A percentile compares a stretch with the other conserved stretches of the same genome.
phyloP scores from a whole-genome alignment of 2,888 invertebrate genomes.

The Andrena chrysosceles region DNA sequence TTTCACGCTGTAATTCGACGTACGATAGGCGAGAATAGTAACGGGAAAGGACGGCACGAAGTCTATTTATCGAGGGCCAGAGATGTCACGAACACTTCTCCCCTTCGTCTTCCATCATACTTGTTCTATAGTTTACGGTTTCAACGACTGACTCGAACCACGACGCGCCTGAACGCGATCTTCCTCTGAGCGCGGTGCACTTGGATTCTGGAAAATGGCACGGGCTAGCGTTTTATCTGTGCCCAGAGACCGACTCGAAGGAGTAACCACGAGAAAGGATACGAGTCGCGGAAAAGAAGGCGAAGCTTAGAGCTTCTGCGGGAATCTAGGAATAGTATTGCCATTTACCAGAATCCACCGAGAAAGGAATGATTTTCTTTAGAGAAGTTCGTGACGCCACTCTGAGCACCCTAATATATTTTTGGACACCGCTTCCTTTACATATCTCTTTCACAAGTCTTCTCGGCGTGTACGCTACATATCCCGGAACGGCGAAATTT shows the following conservation, averaged over 20 bases:
- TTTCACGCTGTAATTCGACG: constrained; percentile 54
- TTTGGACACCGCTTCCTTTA: constrained; percentile 65
- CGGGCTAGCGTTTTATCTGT: background rate
- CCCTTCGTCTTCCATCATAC: constrained; percentile 62
- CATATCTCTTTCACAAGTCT: constrained; percentile 32
- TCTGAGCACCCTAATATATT: constrained; percentile 64
- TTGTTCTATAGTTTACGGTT: constrained; percentile 45
- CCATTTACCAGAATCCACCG: constrained; percentile 18
- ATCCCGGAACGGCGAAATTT: background rate
- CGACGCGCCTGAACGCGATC: background rate
- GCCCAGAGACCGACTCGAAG: background rate
- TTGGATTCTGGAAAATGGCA: constrained; percentile 7
- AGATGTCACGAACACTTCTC: constrained; percentile 52
- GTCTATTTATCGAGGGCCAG: constrained; percentile 43
- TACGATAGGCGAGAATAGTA: constrained; percentile 48
- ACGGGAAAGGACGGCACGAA: constrained; percentile 24
- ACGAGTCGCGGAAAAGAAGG: background rate
- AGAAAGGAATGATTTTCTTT: background rate
- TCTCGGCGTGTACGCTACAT: constrained; percentile 11
- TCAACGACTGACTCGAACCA: constrained; percentile 42
- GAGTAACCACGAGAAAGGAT: background rate
- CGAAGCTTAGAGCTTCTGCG: background rate
- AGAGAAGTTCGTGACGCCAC: constrained; percentile 53
- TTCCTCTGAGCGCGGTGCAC: background rate
- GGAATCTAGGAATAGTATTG: background rate